Evolutionary conservation across 2,888 invertebrate species (phyloP).

Genomic region (Amphimallon solstitiale): DNA sequence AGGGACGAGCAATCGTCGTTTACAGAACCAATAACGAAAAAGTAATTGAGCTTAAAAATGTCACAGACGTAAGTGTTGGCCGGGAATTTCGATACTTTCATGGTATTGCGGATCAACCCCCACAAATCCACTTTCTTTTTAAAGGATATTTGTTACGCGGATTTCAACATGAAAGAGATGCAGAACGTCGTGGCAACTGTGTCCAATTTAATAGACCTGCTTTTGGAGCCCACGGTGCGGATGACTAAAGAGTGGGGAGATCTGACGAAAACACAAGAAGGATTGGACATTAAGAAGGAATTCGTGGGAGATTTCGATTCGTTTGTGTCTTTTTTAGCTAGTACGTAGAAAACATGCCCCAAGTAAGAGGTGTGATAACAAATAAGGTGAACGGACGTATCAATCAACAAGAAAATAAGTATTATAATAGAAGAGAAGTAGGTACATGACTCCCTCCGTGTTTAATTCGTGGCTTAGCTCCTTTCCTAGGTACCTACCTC

Average conservation of each 20-base stretch:
- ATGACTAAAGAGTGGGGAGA: conserved; percentile 68
- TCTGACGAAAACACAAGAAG: conserved; percentile 62
- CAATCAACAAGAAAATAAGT: too few relatives aligned
- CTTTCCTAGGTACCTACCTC: too few relatives aligned
- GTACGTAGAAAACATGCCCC: conserved; percentile 63
- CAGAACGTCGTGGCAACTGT: conserved; percentile 55
- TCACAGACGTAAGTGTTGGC: conserved; percentile 70
- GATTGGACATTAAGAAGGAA: conserved; percentile 64
- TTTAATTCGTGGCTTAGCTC: too few relatives aligned
- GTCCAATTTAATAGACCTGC: conserved; percentile 53
- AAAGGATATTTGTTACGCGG: conserved; percentile 57
- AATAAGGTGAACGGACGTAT: too few relatives aligned
- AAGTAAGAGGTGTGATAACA: too few relatives aligned
- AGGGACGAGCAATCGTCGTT: conserved; percentile 75
- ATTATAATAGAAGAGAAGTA: too few relatives aligned
- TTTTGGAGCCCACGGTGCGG: conserved; percentile 64
- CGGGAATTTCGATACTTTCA: background rate
- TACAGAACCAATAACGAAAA: conserved; percentile 72
- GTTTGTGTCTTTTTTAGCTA: conserved; percentile 66
- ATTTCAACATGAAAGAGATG: conserved; percentile 54
- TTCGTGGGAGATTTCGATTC: conserved; percentile 70
- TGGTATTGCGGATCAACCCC: too few relatives aligned
- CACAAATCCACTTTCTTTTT: conserved; percentile 40
- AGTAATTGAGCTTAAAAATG: conserved; percentile 71
- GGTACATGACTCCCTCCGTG: too few relatives aligned